Percentiles rank a stretch among this genome's conserved stretches.
phyloP scores from a whole-genome alignment of 2,888 invertebrate species.

The Phyllotreta cruciferae region DNA sequence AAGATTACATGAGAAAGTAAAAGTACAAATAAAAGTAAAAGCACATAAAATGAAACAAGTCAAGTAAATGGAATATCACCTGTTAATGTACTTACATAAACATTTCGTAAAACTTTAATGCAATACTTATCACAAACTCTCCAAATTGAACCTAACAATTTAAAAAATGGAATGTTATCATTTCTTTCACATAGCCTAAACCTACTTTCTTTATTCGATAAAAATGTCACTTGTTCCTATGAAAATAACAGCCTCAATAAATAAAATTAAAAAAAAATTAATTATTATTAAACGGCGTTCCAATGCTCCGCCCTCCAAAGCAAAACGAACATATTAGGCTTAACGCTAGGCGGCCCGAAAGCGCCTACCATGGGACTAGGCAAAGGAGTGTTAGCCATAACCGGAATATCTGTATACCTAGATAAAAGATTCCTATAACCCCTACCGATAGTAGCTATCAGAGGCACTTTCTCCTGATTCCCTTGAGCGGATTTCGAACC shows the following conservation, averaged over 20 bases:
- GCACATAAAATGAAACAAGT: no score
- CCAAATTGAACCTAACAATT: background rate
- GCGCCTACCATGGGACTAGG: conserved; percentile 53
- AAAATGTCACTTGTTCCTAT: background rate
- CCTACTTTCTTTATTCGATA: background rate
- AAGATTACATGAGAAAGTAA: no score
- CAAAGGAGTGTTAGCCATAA: conserved; percentile 56
- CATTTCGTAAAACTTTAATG: no score
- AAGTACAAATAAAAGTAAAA: no score
- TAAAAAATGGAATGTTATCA: conserved; percentile 10
- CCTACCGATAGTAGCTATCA: conserved; percentile 69
- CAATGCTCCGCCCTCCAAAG: conserved; percentile 78
- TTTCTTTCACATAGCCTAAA: background rate
- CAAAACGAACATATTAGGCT: conserved; percentile 68
- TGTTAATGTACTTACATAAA: no score
- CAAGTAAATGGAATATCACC: no score
- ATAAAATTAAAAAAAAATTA: background rate
- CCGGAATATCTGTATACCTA: conserved; percentile 66
- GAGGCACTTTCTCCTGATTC: conserved; percentile 52
- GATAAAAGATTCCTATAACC: conserved; percentile 82
- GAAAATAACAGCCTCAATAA: background rate
- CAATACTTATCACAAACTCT: no score
- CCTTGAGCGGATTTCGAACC: conserved; percentile 32
- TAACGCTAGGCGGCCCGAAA: conserved; percentile 38
- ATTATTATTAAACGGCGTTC: conserved; percentile 59